A percentile compares a stretch with the other conserved stretches of the same genome.
Evolutionary conservation across 2,797 vertebrate species (phyloP).

Genomic region (Pseudocheirus occidentalis): DNA sequence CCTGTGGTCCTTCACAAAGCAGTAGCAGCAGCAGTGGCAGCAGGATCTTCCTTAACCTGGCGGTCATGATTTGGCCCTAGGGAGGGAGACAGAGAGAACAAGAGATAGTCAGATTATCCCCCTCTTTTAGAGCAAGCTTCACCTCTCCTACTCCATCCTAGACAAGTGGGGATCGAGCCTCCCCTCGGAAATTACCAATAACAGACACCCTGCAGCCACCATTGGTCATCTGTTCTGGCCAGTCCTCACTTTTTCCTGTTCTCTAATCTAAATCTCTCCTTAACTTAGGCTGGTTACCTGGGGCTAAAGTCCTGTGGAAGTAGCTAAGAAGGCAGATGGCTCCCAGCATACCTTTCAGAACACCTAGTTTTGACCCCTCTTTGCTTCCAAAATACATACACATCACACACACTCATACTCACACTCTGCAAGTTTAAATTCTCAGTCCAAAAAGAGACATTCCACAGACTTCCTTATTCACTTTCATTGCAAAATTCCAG

Average conservation of each 20-base stretch:
- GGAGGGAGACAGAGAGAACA: constrained; percentile 11
- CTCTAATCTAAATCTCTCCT: not conserved
- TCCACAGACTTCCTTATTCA: not conserved
- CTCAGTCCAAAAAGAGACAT: not conserved
- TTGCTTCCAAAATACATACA: not conserved
- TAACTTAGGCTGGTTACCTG: not conserved
- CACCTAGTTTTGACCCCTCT: not conserved
- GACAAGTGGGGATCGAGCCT: not conserved
- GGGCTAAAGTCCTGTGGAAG: not conserved
- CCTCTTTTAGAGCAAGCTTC: not conserved
- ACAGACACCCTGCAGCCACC: not conserved
- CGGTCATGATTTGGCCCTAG: constrained; percentile 82
- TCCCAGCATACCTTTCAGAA: not conserved
- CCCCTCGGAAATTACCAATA: not conserved
- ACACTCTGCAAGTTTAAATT: not conserved
- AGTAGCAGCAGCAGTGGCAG: constrained; percentile 85
- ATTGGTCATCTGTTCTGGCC: not conserved
- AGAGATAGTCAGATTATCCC: constrained; percentile 1
- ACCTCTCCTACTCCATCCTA: not conserved
- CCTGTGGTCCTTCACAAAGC: constrained; percentile 71
- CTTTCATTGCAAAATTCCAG: not conserved
- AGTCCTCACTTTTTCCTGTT: not conserved
- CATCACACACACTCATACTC: too few relatives aligned
- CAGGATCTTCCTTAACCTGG: constrained; percentile 38
- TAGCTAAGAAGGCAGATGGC: not conserved